Conservation (phyloP, 2,888 invertebrate species). For the Sinhomidia bicolor region DNA sequence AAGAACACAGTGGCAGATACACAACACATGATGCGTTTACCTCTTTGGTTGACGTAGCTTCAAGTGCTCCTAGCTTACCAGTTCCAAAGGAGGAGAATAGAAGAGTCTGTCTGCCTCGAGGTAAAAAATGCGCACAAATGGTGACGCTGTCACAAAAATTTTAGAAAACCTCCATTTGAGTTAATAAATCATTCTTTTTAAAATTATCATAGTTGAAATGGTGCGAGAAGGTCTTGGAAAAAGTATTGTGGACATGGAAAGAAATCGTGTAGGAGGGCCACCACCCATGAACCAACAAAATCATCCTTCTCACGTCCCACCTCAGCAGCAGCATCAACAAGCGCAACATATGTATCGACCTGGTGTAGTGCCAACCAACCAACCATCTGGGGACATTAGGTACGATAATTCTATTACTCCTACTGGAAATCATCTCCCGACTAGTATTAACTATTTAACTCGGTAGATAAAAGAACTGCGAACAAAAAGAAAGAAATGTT, state of each 20-base stretch:
- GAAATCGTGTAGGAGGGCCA: conserved; percentile 75
- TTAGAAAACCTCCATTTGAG: too few species aligned
- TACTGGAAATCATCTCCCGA: conserved; percentile 3
- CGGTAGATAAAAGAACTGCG: not conserved
- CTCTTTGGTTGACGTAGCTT: conserved; percentile 95
- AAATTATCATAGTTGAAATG: conserved; percentile 80
- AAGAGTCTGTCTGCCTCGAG: conserved; percentile 78
- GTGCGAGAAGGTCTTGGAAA: conserved; percentile 80
- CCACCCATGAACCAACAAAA: conserved; percentile 74
- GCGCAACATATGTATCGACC: conserved; percentile 71
- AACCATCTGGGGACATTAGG: conserved; percentile 72
- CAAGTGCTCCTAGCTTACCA: conserved; percentile 93
- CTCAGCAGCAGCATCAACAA: conserved; percentile 51
- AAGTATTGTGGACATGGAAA: conserved; percentile 79
- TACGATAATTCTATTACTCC: conserved; percentile 61
- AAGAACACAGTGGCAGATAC: conserved; percentile 76
- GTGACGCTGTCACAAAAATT: too few species aligned
- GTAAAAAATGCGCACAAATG: conserved; percentile 49
- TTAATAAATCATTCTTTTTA: too few species aligned
- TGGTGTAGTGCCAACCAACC: conserved; percentile 68
- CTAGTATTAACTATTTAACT: not conserved
- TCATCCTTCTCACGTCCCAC: conserved; percentile 49
- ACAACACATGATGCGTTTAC: conserved; percentile 90
- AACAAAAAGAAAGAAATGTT: not conserved
- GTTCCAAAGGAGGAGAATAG: conserved; percentile 85